phyloP scores from a whole-genome alignment of 2,797 vertebrate genomes.

The Diceros bicornis region DNA sequence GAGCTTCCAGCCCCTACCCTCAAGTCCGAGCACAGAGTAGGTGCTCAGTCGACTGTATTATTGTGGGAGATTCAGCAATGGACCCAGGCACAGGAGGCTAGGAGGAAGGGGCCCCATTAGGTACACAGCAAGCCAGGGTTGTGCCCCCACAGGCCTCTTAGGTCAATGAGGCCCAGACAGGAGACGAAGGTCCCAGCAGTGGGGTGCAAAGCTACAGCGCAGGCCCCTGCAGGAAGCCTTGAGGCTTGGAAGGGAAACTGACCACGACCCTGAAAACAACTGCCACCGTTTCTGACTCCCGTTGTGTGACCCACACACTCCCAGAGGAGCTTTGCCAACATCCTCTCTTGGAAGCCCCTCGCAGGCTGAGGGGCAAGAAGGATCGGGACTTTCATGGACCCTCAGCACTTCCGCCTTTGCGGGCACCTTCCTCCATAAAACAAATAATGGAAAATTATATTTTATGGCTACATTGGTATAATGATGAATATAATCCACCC shows the following conservation, averaged over 20 bases:
- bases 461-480: not conserved
- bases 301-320: accelerated
- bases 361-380: accelerated
- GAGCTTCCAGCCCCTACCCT: not conserved
- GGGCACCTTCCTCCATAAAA: not conserved
- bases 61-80: not conserved
- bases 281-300: not conserved
- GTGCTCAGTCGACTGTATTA: not conserved
- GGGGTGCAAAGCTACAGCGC: not conserved
- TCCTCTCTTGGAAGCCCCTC: not conserved
- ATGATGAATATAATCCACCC: not conserved
- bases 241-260: not conserved
- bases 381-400: not conserved
- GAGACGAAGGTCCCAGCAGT: not conserved
- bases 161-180: not conserved
- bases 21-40: not conserved
- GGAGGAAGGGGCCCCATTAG: not conserved
- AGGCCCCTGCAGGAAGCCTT: not conserved
- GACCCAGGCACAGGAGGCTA: not conserved
- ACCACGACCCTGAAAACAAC: not conserved
- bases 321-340: not conserved
- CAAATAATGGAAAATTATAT: not conserved
- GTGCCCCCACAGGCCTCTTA: not conserved
- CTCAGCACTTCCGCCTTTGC: not conserved
- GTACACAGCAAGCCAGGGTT: not conserved